These are phyloP conservation scores for Perithous albicinctus DNA, from an alignment of 2,888 invertebrate species.

Conservation along the genomic window DNA sequence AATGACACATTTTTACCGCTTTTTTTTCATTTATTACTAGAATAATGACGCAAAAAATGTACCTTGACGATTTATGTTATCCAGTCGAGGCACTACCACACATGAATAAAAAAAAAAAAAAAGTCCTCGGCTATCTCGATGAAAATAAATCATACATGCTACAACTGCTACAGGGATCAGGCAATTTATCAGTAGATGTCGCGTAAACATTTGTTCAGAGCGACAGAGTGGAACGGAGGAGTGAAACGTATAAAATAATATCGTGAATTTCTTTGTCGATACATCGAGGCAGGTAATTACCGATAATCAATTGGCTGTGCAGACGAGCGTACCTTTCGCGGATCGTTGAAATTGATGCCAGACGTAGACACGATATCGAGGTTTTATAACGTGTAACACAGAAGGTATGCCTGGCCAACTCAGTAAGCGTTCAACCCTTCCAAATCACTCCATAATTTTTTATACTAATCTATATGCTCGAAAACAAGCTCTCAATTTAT, in stretches of 20 bases:
- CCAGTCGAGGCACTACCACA: neutral
- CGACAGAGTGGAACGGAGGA: neutral
- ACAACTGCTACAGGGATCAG: neutral
- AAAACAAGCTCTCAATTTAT: too few relatives aligned
- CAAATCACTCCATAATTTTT: too few relatives aligned
- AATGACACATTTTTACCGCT: too few relatives aligned
- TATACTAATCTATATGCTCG: too few relatives aligned
- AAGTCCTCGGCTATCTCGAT: neutral
- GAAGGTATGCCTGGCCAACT: too few relatives aligned
- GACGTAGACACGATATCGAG: neutral
- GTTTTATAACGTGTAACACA: neutral
- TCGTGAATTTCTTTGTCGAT: conserved; percentile 19
- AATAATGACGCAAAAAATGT: too few relatives aligned
- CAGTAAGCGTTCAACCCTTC: too few relatives aligned
- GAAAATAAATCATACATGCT: neutral
- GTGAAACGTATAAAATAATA: conserved; percentile 29
- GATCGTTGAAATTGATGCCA: conserved; percentile 2
- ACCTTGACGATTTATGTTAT: neutral
- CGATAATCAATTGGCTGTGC: conserved; percentile 51
- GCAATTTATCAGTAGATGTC: neutral
- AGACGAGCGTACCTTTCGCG: conserved; percentile 12
- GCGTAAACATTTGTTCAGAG: neutral
- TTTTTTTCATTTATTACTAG: too few relatives aligned
- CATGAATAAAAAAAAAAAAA: too few relatives aligned
- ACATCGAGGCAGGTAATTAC: conserved; percentile 41